Conservation (phyloP, 2,888 invertebrate species). For the Alviniconcha strummeri region DNA sequence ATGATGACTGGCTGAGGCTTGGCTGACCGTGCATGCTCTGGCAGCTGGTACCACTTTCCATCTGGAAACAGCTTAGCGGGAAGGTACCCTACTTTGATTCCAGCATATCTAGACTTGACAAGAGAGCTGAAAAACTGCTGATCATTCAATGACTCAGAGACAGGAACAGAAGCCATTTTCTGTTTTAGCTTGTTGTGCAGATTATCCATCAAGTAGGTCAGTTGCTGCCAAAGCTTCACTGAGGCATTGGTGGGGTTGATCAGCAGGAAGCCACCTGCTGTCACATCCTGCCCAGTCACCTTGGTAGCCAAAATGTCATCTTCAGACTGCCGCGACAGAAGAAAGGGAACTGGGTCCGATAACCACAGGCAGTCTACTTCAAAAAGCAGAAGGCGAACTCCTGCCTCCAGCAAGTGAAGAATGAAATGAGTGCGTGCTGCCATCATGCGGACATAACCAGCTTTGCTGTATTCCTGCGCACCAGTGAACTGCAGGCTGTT, state of each 20-base stretch:
- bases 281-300: slow-evolving; percentile 39
- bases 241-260: slow-evolving; percentile 46
- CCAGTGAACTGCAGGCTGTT: slow-evolving; percentile 36
- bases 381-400: slow-evolving; percentile 53
- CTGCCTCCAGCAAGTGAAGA: slow-evolving; percentile 38
- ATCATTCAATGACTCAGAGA: slow-evolving; percentile 48
- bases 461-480: slow-evolving; percentile 53
- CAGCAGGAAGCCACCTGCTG: slow-evolving; percentile 55
- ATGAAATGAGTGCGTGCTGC: slow-evolving; percentile 48
- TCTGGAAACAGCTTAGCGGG: slow-evolving; percentile 49
- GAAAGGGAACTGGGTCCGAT: slow-evolving; percentile 48
- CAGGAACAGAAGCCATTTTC: slow-evolving; percentile 41
- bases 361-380: slow-evolving; percentile 60
- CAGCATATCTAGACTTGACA: slow-evolving; percentile 43
- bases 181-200: slow-evolving; percentile 39
- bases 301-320: slow-evolving; percentile 51
- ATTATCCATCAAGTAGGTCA: slow-evolving; percentile 46
- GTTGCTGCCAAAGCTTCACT: slow-evolving; percentile 47
- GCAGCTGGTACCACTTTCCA: slow-evolving; percentile 56
- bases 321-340: slow-evolving; percentile 37
- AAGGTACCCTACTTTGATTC: slow-evolving; percentile 45
- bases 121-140: slow-evolving; percentile 51
- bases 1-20: slow-evolving; percentile 49
- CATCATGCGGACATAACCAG: slow-evolving; percentile 57
- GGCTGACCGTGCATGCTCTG: slow-evolving; percentile 11